Conservation (phyloP, 1,140 invertebrate genomes). For the Dreissena polymorpha region DNA sequence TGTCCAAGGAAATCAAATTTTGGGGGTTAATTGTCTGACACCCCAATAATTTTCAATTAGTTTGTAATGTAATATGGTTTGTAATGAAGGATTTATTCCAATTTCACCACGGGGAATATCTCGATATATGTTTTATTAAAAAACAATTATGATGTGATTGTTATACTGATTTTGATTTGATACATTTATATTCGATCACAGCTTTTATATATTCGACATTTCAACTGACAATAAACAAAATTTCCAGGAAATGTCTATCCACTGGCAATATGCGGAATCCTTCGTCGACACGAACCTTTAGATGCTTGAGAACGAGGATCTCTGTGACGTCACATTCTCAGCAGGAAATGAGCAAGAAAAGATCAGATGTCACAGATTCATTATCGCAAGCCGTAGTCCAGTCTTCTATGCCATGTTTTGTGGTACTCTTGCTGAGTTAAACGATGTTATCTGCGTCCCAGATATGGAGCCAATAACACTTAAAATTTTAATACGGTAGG, state of each 20-base stretch:
- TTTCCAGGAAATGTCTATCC: background rate
- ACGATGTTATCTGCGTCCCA: constrained; percentile 15
- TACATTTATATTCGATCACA: too few species aligned
- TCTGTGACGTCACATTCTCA: constrained; percentile 64
- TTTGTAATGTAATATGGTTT: too few species aligned
- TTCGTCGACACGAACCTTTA: constrained; percentile 55
- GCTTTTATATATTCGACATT: too few species aligned
- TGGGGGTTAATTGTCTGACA: too few species aligned
- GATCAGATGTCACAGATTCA: constrained; percentile 90
- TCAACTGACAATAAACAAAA: too few species aligned
- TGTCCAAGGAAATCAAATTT: too few species aligned
- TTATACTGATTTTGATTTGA: too few species aligned
- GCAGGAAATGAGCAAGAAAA: constrained; percentile 78
- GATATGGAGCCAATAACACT: constrained; percentile 54
- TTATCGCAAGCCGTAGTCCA: constrained; percentile 88
- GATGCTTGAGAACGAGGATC: constrained; percentile 59
- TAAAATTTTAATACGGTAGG: constrained; percentile 42
- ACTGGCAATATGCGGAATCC: constrained; percentile 44
- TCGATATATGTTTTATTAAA: too few species aligned
- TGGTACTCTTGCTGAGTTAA: constrained; percentile 82
- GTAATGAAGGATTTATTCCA: too few species aligned
- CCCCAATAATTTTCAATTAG: too few species aligned
- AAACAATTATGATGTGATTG: too few species aligned
- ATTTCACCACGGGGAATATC: too few species aligned
- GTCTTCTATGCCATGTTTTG: constrained; percentile 94